Conservation (phyloP, 2,888 invertebrate species). For the Empis stercorea region DNA sequence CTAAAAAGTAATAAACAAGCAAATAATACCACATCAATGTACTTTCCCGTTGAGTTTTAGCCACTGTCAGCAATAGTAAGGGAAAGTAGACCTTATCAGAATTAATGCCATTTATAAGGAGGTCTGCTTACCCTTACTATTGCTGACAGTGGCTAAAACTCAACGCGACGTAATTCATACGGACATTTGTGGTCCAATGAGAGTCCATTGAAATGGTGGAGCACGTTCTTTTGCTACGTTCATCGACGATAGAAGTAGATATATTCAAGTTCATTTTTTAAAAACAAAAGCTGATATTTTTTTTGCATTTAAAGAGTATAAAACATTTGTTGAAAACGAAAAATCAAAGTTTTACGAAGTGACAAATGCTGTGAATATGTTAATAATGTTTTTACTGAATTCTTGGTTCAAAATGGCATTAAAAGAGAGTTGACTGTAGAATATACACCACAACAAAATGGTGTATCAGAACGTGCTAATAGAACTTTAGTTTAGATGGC, state of each 20-base stretch:
- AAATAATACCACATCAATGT: no score
- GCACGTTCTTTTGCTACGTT: slow-evolving; percentile 10
- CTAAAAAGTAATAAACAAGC: no score
- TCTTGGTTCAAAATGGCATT: slow-evolving; percentile 11
- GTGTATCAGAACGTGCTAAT: slow-evolving; percentile 14
- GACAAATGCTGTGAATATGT: slow-evolving; percentile 10
- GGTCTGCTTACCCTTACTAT: no score
- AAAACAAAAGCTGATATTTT: slow-evolving; percentile 7
- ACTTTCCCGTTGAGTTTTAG: no score
- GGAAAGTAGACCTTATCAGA: no score
- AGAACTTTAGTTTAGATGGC: slow-evolving; percentile 12
- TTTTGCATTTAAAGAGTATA: slow-evolving; percentile 2
- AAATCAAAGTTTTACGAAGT: slow-evolving; percentile 8
- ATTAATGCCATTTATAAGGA: no score
- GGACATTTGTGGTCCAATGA: slow-evolving; percentile 14
- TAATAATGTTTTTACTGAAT: slow-evolving; percentile 9
- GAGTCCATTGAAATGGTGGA: slow-evolving; percentile 7
- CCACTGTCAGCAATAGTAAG: no score
- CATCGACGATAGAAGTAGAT: slow-evolving; percentile 11
- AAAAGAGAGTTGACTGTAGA: slow-evolving; percentile 11
- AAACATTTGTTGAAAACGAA: neutral
- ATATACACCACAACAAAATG: slow-evolving; percentile 17
- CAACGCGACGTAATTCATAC: slow-evolving; percentile 9
- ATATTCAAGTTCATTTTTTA: slow-evolving; percentile 7
- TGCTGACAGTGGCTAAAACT: neutral